Conservation (phyloP, 1,140 invertebrate species). For the Coboldia fuscipes region DNA sequence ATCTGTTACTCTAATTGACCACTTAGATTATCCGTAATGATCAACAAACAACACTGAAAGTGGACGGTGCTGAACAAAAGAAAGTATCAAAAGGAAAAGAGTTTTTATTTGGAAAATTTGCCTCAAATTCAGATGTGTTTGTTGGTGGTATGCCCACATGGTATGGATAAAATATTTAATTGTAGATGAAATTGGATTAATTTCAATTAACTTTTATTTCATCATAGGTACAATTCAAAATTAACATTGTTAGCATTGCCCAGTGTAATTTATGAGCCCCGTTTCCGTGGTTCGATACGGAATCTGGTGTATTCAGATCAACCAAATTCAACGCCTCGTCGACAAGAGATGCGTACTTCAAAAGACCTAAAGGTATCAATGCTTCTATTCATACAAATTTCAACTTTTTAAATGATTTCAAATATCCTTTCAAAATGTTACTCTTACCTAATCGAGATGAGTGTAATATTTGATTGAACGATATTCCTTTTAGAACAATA, state of each 20-base stretch:
- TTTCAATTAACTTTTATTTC: slow-evolving; percentile 6
- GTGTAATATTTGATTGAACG: too few species aligned
- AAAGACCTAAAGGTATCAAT: slow-evolving; percentile 50
- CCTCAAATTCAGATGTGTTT: slow-evolving; percentile 74
- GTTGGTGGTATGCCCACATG: slow-evolving; percentile 76
- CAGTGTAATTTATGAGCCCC: slow-evolving; percentile 76
- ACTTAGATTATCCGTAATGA: slow-evolving; percentile 43
- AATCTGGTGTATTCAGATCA: slow-evolving; percentile 71
- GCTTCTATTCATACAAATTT: too few species aligned
- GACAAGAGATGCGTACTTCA: slow-evolving; percentile 53
- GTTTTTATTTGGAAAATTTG: slow-evolving; percentile 64
- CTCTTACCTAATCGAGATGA: too few species aligned
- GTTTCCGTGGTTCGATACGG: slow-evolving; percentile 62
- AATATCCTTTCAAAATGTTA: too few species aligned
- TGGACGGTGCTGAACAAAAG: slow-evolving; percentile 55
- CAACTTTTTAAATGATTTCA: too few species aligned
- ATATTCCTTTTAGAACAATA: too few species aligned
- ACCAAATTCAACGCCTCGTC: slow-evolving; percentile 39
- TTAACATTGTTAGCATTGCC: slow-evolving; percentile 60
- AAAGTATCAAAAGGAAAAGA: slow-evolving; percentile 60
- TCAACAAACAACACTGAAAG: slow-evolving; percentile 56
- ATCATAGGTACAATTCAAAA: slow-evolving; percentile 52
- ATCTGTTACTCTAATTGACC: too few species aligned
- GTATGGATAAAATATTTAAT: slow-evolving; percentile 18
- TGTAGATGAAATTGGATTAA: background rate